A percentile compares a stretch with the other conserved stretches of the same genome.
Evolutionary conservation across 2,113 vertebrate genomes (phyloP).

Genomic region (Grantiella picta): DNA sequence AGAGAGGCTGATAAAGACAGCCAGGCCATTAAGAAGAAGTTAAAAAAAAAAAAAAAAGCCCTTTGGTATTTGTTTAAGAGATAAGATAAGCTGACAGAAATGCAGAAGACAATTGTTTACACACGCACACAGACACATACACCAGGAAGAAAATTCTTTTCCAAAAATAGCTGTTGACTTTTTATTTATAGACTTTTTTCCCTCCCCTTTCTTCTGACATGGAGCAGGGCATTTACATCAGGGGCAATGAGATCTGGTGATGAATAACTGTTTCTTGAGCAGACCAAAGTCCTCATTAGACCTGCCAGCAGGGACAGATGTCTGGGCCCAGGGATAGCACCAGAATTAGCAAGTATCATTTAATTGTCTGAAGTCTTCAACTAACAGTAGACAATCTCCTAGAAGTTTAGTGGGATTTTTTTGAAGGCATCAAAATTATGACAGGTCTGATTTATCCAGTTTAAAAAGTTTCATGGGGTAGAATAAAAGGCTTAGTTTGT

Average conservation of each 20-base stretch:
- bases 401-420: not conserved
- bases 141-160: conserved; percentile 52
- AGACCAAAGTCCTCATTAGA: conserved; percentile 57
- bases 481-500: not conserved
- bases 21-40: not conserved
- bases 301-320: conserved; percentile 49
- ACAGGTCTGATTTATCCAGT: not conserved
- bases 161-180: conserved; percentile 36
- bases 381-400: not conserved
- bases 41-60: not conserved
- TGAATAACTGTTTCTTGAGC: conserved; percentile 51
- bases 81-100: conserved; percentile 55
- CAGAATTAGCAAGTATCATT: conserved; percentile 62
- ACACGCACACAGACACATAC: not conserved
- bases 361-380: conserved; percentile 36
- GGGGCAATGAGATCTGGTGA: conserved; percentile 33
- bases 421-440: not conserved
- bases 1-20: not conserved
- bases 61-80: conserved; percentile 25
- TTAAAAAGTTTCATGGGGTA: not conserved
- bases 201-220: not conserved
- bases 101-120: conserved; percentile 41
- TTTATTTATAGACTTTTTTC: conserved; percentile 42
- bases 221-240: conserved; percentile 55
- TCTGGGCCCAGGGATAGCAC: conserved; percentile 26